Evolutionary conservation across 2,113 vertebrate genomes (phyloP).

Genomic region (Gymnocephalus cernua): DNA sequence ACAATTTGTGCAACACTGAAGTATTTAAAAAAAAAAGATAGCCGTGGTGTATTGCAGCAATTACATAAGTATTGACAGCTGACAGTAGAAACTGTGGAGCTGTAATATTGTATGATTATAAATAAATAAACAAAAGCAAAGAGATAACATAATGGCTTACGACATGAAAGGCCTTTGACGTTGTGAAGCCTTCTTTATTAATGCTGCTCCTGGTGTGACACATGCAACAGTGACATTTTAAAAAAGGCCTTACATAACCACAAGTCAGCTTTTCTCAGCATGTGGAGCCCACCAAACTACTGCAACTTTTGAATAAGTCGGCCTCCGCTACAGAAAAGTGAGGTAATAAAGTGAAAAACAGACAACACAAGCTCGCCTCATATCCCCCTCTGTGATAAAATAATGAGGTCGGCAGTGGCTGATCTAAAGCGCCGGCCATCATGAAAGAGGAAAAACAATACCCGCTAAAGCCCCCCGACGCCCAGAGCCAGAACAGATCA

Average conservation of each 20-base stretch:
- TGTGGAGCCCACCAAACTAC: slow-evolving; percentile 6
- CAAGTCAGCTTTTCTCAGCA: slow-evolving; percentile 3
- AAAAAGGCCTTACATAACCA: slow-evolving; percentile 20
- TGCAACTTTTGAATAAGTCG: slow-evolving; percentile 22
- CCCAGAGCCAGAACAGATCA: slow-evolving; percentile 64
- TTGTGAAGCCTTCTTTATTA: slow-evolving; percentile 44
- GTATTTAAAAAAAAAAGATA: not conserved
- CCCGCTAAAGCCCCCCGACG: slow-evolving; percentile 42
- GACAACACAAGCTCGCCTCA: slow-evolving; percentile 9
- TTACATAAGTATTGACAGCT: not conserved
- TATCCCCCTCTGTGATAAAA: slow-evolving; percentile 59
- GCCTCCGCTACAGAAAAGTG: slow-evolving; percentile 20
- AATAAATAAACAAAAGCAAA: slow-evolving; percentile 35
- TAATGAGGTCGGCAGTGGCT: slow-evolving; percentile 66
- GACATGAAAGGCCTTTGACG: slow-evolving; percentile 32
- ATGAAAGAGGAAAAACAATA: slow-evolving; percentile 69
- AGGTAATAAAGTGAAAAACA: slow-evolving; percentile 54
- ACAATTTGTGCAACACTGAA: not conserved
- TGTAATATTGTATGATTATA: slow-evolving; percentile 6
- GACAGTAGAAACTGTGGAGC: not conserved
- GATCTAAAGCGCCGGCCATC: slow-evolving; percentile 61
- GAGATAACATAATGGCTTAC: slow-evolving; percentile 15
- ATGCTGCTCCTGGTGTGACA: slow-evolving; percentile 34
- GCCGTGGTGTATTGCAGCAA: not conserved
- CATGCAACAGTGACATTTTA: slow-evolving; percentile 19